Evolutionary conservation across 2,113 vertebrate genomes (phyloP), one percentile per base, ranked within the genome.

Genomic region (Phasianus colchicus): DNA sequence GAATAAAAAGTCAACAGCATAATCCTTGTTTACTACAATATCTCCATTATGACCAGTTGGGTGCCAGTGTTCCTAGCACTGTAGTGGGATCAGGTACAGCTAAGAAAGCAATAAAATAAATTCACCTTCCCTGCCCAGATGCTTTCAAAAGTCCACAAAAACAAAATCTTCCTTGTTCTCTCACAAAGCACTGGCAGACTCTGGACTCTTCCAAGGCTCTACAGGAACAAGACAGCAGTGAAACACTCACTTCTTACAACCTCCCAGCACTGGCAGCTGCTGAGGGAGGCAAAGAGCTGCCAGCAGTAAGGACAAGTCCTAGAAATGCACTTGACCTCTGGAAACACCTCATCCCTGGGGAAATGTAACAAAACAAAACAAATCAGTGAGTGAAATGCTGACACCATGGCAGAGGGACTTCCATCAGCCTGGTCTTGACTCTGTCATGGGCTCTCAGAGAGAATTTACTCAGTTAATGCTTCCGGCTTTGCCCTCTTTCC

Each of bases 1-100:
- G 57, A 91, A 79, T 88, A 72, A 92, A 94, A 95, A 95, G 89
- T 13, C 24, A 91, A 69, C 57, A 45, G 72, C 47, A 74, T 84
- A 88, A 58, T 54, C 61, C 48, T 20, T 19, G 18, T 48, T 42
- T 9, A 1, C 19, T 74, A 30, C 27, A 24, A 32, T 55, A 55
- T 11, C 18, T 11, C 10, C 34, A 18, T 45, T 55, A 27, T 4
- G 17, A 38, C 55, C 17, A 22, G 13, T 6, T 72, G 22, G 5
- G 19, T 82, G 12, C 21, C 18, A 34, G 13, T n/a, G 20, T 58
- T 20, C 25, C 34, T 60, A 47, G 42, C 18, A 19, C 4, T 34
- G 11, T n/a, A 38, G 5, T 10, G 13, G 13, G 21, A 6, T 45
- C 42, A 60, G 34, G 22, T 1, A 14, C 30, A 79, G 9, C 5